These are phyloP conservation scores for Bolinopsis microptera DNA, from an alignment of 37 sponge, comb jelly and placozoan species.

Conservation along the genomic window DNA sequence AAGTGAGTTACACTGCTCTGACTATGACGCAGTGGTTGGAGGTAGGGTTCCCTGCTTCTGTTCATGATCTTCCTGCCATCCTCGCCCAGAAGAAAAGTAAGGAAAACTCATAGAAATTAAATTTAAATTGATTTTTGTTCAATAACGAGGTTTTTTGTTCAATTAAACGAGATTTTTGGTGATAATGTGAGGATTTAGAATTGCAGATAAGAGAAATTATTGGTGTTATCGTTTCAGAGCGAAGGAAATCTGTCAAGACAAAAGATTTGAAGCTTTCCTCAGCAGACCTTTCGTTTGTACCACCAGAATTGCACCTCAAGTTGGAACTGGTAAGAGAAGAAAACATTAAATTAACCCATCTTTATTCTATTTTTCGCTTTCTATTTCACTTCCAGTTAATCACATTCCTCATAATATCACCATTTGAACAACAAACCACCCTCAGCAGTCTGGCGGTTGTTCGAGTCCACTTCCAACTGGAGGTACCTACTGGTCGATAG, in stretches of 20 bases:
- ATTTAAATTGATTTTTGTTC: too few relatives aligned
- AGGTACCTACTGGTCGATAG: slow-evolving; percentile 59
- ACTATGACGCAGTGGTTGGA: slow-evolving; percentile 64
- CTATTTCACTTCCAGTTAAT: too few relatives aligned
- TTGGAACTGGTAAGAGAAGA: slow-evolving; percentile 13
- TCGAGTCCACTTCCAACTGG: background rate
- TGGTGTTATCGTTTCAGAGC: background rate
- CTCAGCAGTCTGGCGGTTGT: background rate
- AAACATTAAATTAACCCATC: background rate
- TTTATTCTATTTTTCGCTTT: background rate
- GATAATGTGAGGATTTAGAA: too few relatives aligned
- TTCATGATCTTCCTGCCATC: slow-evolving; percentile 55
- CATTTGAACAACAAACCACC: background rate
- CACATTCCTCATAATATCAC: too few relatives aligned
- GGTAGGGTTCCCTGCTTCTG: slow-evolving; percentile 55
- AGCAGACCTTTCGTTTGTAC: slow-evolving; percentile 23
- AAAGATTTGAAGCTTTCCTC: slow-evolving; percentile 61
- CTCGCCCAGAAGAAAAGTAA: slow-evolving; percentile 20
- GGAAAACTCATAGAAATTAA: too few relatives aligned
- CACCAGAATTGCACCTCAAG: slow-evolving; percentile 1
- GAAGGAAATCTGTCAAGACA: slow-evolving; percentile 51
- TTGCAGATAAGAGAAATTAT: too few relatives aligned
- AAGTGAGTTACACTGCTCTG: slow-evolving; percentile 50
- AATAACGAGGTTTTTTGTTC: too few relatives aligned
- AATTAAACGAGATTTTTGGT: too few relatives aligned